These are phyloP conservation scores for Schlechtendalia chinensis DNA, from an alignment of 1,140 invertebrate species.

Conservation along the genomic window DNA sequence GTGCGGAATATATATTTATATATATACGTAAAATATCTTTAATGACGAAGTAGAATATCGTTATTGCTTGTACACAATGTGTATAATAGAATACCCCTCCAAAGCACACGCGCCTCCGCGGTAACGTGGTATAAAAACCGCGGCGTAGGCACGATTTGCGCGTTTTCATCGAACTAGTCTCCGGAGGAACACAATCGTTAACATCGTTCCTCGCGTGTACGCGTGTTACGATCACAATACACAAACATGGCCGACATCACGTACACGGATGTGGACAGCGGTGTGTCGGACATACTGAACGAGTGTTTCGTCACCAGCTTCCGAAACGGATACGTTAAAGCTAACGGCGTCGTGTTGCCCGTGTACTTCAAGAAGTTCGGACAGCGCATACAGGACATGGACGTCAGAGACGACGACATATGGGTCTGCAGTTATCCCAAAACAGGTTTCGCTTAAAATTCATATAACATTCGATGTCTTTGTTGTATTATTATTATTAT, in stretches of 20 bases:
- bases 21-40: neutral
- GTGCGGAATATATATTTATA: no score
- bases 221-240: no score
- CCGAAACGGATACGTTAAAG: constrained; percentile 50
- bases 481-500: no score
- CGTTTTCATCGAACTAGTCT: neutral
- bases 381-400: constrained; percentile 55
- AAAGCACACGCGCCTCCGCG: neutral
- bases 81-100: constrained; percentile 3
- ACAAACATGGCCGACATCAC: constrained; percentile 11
- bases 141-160: neutral
- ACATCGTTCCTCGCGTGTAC: no score
- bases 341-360: constrained; percentile 53
- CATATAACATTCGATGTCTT: no score
- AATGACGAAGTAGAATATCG: neutral
- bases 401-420: constrained; percentile 56
- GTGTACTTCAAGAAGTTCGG: constrained; percentile 53
- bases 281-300: constrained; percentile 27
- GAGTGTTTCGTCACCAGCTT: constrained; percentile 49
- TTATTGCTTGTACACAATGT: neutral
- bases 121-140: neutral
- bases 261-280: constrained; percentile 33
- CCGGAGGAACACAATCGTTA: neutral
- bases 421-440: constrained; percentile 59
- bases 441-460: constrained; percentile 55